Evolutionary conservation across 2,888 invertebrate species (phyloP), one percentile per base, ranked within the genome.

Genomic region (Drosophila mercatorum): DNA sequence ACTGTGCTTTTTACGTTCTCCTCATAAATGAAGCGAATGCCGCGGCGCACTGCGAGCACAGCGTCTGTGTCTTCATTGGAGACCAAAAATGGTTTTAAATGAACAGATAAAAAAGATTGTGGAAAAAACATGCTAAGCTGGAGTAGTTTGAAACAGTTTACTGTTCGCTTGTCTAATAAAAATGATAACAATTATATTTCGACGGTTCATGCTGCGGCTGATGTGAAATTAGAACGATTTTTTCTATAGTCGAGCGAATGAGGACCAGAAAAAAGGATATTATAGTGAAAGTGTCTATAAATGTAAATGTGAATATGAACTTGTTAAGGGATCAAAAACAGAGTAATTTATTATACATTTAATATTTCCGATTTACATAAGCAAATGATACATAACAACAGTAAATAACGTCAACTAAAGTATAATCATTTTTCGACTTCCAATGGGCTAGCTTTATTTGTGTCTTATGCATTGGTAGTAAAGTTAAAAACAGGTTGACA

Each of bases 21-120:
- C 70, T 56, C 66, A 34, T 56, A 86, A 86, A 80, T 86, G 83
- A 76, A 85, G 71, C 53, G 47, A 72, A 38, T 64, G 62, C 66
- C 72, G 43, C 68, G 22, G 22, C 22, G 22, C 22, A 64, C 7
- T 7, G 63, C 87, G 59, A 88, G 70, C 69, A 63, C 28, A 49
- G 55, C 59, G 62, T 51, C 52, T 57, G 14, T 26, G 44, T 28
- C 49, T 44, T 34, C 34, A 47, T 52, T 56, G 49, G 51, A 46
- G 58, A 44, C 53, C 68, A 56, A 65, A 40, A 55, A 66, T 8
- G 22, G 22, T 34, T 17, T 3, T 17, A 69, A 79, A 68, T 59
- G 80, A 46, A 64, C 76, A 67, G n/a, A 61, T 51, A 47, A 49
- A 75, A 58, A 46, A 57, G 2, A 11, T 31, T 41, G 36, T 6